Conservation (phyloP, 2,113 vertebrate genomes). For the Calcarius ornatus region DNA sequence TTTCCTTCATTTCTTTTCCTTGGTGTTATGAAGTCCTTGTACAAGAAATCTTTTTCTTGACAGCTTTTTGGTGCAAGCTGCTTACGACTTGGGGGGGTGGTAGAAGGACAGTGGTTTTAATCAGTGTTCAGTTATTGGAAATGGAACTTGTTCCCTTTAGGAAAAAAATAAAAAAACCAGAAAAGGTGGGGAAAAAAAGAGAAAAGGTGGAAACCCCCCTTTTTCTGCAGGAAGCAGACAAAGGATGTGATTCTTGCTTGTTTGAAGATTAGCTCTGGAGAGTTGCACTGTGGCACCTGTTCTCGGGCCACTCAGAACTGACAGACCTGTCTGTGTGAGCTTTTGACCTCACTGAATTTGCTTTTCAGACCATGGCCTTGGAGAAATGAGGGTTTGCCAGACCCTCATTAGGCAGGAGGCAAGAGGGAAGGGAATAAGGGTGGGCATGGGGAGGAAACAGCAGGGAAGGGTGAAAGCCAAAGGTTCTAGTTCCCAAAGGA, state of each 20-base stretch:
- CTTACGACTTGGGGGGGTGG: neutral
- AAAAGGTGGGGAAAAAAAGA: no score
- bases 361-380: neutral
- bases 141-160: neutral
- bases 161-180: neutral
- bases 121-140: slow-evolving; percentile 14
- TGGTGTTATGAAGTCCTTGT: neutral
- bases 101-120: neutral
- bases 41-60: neutral
- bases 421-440: neutral
- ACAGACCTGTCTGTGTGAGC: neutral
- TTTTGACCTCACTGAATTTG: neutral
- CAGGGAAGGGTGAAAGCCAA: neutral
- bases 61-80: neutral
- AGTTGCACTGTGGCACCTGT: neutral
- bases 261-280: neutral
- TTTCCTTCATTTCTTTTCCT: neutral
- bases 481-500: neutral
- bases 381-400: neutral
- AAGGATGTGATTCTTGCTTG: neutral
- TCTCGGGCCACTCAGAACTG: neutral
- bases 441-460: neutral
- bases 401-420: neutral
- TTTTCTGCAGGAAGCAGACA: neutral
- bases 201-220: neutral